Evolutionary conservation across 2,797 vertebrate species (phyloP).

Genomic region (Rhynchotus rufescens): DNA sequence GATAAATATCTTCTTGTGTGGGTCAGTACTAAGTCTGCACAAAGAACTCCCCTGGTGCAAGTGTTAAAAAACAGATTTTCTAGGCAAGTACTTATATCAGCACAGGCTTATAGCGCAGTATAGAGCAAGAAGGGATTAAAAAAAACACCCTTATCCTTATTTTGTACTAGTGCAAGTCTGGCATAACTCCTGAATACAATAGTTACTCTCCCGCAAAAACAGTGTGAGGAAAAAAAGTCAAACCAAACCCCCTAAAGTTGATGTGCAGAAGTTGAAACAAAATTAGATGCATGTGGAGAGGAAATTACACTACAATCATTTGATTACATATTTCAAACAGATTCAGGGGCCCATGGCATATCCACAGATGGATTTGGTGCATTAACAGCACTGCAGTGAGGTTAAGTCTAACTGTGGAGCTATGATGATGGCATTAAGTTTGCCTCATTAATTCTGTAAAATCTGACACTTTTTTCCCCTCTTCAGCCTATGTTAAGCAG

Average conservation of each 20-base stretch:
- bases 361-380: background rate
- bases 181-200: background rate
- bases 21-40: background rate
- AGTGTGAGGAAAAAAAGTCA: background rate
- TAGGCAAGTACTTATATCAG: background rate
- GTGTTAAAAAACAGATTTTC: background rate
- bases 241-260: background rate
- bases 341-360: background rate
- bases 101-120: background rate
- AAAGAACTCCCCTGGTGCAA: background rate
- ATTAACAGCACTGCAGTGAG: background rate
- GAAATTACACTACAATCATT: constrained; percentile 5
- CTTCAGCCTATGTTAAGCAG: background rate
- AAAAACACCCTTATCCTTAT: background rate
- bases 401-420: background rate
- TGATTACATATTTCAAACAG: background rate
- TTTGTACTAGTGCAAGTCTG: background rate
- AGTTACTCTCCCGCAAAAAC: background rate
- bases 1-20: background rate
- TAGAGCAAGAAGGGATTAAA: background rate
- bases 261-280: background rate
- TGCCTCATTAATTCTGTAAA: background rate
- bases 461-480: background rate
- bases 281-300: background rate
- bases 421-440: background rate